Evolutionary conservation across 1,140 invertebrate genomes (phyloP).

Genomic region (Rhopalosiphum maidis): DNA sequence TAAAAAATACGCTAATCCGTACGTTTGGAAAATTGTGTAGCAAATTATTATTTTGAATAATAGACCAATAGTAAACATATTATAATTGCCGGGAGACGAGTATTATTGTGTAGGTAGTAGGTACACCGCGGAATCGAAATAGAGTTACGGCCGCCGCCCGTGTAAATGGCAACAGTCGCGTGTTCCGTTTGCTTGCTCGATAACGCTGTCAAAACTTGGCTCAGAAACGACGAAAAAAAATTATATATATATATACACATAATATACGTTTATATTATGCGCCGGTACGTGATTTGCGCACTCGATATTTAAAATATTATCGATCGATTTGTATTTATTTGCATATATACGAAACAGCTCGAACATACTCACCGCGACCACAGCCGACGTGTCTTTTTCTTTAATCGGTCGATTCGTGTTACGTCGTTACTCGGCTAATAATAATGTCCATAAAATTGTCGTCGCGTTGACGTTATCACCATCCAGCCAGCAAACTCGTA

Average conservation of each 20-base stretch:
- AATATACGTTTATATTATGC: constrained; percentile 17
- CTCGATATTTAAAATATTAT: constrained; percentile 12
- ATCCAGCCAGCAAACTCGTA: neutral
- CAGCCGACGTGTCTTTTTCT: constrained; percentile 21
- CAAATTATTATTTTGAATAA: neutral
- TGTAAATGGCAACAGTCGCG: constrained; percentile 38
- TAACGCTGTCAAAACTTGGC: constrained; percentile 43
- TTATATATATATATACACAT: neutral
- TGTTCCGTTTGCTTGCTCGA: constrained; percentile 30
- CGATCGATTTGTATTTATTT: constrained; percentile 20
- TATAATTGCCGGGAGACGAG: neutral
- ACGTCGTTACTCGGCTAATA: neutral
- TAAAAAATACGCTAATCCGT: neutral
- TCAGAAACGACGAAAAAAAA: constrained; percentile 12
- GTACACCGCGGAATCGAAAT: constrained; percentile 33
- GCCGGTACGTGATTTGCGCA: neutral
- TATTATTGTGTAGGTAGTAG: neutral
- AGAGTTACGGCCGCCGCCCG: constrained; percentile 23
- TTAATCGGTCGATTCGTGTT: neutral
- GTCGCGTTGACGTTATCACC: neutral
- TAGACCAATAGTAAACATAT: neutral
- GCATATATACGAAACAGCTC: neutral
- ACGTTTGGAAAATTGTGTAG: neutral
- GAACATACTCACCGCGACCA: neutral
- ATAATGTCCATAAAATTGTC: constrained; percentile 8